phyloP scores from a whole-genome alignment of 2,113 vertebrate genomes.

The Tupaia tana region DNA sequence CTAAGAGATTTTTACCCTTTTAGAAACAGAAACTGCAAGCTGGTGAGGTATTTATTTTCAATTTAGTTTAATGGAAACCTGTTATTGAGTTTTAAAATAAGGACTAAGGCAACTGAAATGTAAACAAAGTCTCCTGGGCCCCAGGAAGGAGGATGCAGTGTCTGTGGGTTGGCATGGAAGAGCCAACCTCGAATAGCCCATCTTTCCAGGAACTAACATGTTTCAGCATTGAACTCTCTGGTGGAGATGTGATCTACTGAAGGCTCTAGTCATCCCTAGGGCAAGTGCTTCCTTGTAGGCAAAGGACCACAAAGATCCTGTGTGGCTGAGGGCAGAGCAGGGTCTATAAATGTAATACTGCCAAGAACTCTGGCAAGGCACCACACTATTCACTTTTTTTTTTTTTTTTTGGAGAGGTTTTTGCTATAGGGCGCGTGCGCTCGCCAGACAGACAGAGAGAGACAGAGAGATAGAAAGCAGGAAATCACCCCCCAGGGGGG shows the following conservation, averaged over 20 bases:
- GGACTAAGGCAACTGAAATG: slow-evolving; percentile 72
- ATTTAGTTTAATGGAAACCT: slow-evolving; percentile 80
- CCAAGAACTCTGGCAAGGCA: not conserved
- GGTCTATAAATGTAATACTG: not conserved
- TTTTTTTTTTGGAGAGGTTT: no score
- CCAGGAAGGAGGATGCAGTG: slow-evolving; percentile 5
- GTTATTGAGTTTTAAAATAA: slow-evolving; percentile 82
- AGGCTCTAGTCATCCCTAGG: not conserved
- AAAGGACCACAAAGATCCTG: not conserved
- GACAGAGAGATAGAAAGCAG: no score
- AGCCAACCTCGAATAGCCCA: not conserved
- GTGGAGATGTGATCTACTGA: slow-evolving; percentile 8
- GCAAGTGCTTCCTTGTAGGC: not conserved
- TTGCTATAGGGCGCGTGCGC: no score
- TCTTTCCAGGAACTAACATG: slow-evolving; percentile 71
- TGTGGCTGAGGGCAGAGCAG: not conserved
- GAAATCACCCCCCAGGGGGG: no score
- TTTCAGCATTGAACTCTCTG: not conserved
- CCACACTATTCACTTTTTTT: not conserved
- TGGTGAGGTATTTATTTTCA: slow-evolving; percentile 80
- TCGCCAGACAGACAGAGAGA: no score
- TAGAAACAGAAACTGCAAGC: slow-evolving; percentile 74
- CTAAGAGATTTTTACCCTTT: slow-evolving; percentile 74
- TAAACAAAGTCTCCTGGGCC: slow-evolving; percentile 58
- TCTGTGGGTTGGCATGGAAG: slow-evolving; percentile 53